A percentile compares a stretch with the other conserved stretches of the same genome.
Evolutionary conservation across 2,888 invertebrate genomes (phyloP).

Genomic region (Strigamia transsilvanica): DNA sequence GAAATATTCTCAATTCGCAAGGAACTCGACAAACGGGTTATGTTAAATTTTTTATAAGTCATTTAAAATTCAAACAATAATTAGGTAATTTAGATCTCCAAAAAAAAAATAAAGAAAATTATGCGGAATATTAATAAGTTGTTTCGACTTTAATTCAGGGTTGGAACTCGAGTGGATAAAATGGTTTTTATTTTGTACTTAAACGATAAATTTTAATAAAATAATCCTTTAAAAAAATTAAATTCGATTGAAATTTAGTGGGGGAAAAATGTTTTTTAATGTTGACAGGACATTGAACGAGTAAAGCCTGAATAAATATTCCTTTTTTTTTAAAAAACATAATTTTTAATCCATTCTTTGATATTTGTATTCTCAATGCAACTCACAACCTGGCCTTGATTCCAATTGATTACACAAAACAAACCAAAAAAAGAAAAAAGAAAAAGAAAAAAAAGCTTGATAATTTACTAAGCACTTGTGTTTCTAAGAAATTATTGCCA

Average conservation of each 20-base stretch:
- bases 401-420: neutral
- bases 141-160: too few relatives aligned
- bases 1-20: neutral
- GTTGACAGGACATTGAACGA: neutral
- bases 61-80: neutral
- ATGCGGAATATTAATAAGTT: too few relatives aligned
- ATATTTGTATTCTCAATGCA: neutral
- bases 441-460: neutral
- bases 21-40: slow-evolving; percentile 5
- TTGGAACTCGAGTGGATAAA: too few relatives aligned
- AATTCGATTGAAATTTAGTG: neutral
- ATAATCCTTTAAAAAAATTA: neutral
- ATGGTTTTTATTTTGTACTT: too few relatives aligned
- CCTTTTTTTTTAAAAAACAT: neutral
- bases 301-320: neutral
- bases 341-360: neutral
- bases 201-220: too few relatives aligned
- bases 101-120: too few relatives aligned
- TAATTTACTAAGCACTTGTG: neutral
- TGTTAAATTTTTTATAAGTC: slow-evolving; percentile 26
- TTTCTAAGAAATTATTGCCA: neutral
- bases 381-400: slow-evolving; percentile 9
- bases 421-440: neutral
- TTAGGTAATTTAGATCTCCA: neutral
- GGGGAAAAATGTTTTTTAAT: neutral